A percentile compares a stretch with the other conserved stretches of the same genome.
Evolutionary conservation across 2,797 vertebrate genomes (phyloP).

Genomic region (Malurus splendens): DNA sequence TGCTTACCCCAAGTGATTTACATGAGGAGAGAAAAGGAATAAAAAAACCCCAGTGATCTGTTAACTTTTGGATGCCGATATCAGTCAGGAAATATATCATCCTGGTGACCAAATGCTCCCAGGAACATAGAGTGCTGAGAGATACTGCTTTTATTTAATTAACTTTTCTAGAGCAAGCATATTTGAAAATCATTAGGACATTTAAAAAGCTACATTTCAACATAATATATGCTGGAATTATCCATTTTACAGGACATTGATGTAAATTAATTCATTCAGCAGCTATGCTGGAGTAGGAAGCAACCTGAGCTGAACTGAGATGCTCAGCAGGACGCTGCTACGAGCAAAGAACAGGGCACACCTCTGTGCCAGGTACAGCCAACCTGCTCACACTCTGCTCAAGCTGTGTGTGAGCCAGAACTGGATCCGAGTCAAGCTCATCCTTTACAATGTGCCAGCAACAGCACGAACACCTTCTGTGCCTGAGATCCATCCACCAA

Average conservation of each 20-base stretch:
- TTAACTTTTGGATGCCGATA: neutral
- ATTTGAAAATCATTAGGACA: slow-evolving; percentile 24
- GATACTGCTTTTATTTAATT: slow-evolving; percentile 48
- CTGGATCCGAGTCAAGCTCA: neutral
- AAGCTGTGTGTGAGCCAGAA: neutral
- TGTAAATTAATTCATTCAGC: slow-evolving; percentile 29
- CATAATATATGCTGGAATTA: neutral
- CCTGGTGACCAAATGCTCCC: neutral
- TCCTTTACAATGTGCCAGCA: neutral
- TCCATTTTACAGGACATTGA: neutral
- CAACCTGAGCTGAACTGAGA: slow-evolving; percentile 23
- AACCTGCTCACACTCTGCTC: neutral
- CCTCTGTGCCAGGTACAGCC: neutral
- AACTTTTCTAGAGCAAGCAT: slow-evolving; percentile 22
- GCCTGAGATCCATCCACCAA: neutral
- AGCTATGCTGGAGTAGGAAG: neutral
- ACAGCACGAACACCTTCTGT: neutral
- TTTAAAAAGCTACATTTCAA: slow-evolving; percentile 17
- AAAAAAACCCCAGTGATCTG: neutral
- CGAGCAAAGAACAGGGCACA: neutral
- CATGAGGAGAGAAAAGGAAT: neutral
- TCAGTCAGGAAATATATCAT: slow-evolving; percentile 27
- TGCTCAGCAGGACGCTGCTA: neutral
- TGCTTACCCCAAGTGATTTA: neutral
- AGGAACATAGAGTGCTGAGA: neutral